Conservation (phyloP, 2,888 invertebrate genomes). For the Dioctria rufipes region DNA sequence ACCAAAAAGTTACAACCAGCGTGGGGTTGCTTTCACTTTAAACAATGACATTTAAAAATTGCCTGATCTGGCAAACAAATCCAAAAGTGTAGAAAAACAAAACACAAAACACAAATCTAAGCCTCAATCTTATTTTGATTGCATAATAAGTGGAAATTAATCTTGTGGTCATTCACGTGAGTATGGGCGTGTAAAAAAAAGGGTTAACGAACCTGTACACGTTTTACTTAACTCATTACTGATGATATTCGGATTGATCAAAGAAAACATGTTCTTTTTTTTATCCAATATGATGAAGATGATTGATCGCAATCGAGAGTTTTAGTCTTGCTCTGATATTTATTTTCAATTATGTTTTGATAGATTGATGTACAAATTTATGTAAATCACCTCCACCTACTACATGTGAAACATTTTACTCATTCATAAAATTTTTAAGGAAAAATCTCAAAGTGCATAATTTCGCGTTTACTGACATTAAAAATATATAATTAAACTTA, state of each 20-base stretch:
- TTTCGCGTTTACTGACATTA: neutral
- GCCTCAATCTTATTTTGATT: neutral
- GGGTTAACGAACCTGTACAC: conserved; percentile 15
- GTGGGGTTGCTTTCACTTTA: conserved; percentile 15
- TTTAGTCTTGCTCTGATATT: neutral
- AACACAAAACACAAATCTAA: neutral
- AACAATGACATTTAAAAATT: conserved; percentile 19
- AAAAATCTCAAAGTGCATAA: neutral
- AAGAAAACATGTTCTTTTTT: neutral
- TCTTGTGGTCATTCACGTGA: conserved; percentile 18
- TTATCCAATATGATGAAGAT: neutral
- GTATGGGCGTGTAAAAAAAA: neutral
- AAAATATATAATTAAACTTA: conserved; percentile 12
- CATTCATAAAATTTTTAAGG: conserved; percentile 16
- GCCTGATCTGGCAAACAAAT: neutral
- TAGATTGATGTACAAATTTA: neutral
- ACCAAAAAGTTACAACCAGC: neutral
- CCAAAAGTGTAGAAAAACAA: too few relatives aligned
- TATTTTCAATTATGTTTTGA: conserved; percentile 1
- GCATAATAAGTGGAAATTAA: conserved; percentile 16
- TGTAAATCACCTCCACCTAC: too few relatives aligned
- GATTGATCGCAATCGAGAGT: neutral
- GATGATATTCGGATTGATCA: neutral
- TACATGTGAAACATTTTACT: neutral
- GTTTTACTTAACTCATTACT: neutral